Evolutionary conservation across 2,113 vertebrate species (phyloP), one percentile per base, ranked within the genome.

Genomic region (Gallinago media): DNA sequence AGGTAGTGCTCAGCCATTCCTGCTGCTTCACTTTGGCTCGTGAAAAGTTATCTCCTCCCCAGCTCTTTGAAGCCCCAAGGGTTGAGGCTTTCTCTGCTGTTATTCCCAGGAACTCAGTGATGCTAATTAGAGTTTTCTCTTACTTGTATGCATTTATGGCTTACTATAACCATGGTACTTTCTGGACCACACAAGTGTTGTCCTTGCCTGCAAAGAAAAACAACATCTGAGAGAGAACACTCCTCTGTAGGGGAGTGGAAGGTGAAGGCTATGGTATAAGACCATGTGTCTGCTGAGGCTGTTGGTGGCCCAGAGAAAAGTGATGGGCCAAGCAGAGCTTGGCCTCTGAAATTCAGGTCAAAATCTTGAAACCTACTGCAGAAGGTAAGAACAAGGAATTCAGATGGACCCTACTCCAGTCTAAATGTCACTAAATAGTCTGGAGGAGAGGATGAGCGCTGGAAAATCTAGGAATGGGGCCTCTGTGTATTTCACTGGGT

Each of bases 1-100:
- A 93, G 99, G 99, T 99, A 98, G 82, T 19, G 42, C 54, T 67
- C 50, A 32, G 40, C 11, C 9, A 1, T 22, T 47, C 27, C 36
- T 71, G 7, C 40, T 65, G 26, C 70, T 75, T 34, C 27, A 0
- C 46, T 20, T 26, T 4, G 2, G 8, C 61, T 44, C 3, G 0
- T 21, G 26, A 56, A 15, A 65, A 21, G 38, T n/a, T 46, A 15
- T 79, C 15, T 56, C 15, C 23, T 73, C 36, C 50, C 36, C n/a
- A 58, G 62, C 42, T 18, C 13, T 63, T n/a, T 50, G 55, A 29
- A 71, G 29, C 4, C 15, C 29, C 2, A 0, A 47, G 86, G 44
- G 2, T 0, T 32, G 67, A 81, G 56, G 38, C 12, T 71, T 25
- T n/a, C 8, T 1, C 74, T 52, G 22, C 25, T 71, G 15, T 73